A percentile compares a stretch with the other conserved stretches of the same genome.
Evolutionary conservation across 2,888 invertebrate species (phyloP).

Genomic region (Zaprionus lineosus): DNA sequence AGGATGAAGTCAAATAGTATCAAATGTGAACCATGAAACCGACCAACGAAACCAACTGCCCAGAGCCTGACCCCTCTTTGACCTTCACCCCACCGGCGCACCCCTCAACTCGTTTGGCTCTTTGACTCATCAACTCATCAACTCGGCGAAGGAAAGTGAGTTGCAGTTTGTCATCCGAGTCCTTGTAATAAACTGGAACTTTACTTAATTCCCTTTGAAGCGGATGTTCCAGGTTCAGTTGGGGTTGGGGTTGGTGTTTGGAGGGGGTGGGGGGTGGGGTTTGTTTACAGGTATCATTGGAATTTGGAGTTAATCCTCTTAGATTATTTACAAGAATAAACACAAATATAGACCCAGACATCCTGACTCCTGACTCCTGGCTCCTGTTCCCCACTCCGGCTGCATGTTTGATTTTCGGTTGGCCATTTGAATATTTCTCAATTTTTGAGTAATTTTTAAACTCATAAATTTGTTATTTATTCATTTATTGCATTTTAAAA

Average conservation of each 20-base stretch:
- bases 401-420: too few species aligned
- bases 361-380: too few species aligned
- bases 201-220: conserved; percentile 28
- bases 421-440: conserved; percentile 9
- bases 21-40: conserved; percentile 3
- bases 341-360: conserved; percentile 4
- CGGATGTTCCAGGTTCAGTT: conserved; percentile 15
- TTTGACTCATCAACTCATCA: not conserved
- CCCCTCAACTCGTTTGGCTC: too few species aligned
- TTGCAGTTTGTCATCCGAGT: conserved; percentile 33
- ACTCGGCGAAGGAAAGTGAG: conserved; percentile 33
- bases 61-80: too few species aligned
- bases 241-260: too few species aligned
- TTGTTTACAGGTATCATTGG: conserved; percentile 23
- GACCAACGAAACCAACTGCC: too few species aligned
- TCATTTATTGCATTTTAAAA: conserved; percentile 18
- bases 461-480: conserved; percentile 23
- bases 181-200: conserved; percentile 18
- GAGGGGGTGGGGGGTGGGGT: too few species aligned
- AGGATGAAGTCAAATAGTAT: conserved; percentile 18
- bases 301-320: conserved; percentile 22
- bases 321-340: conserved; percentile 13
- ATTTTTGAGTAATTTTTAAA: conserved; percentile 16
- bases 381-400: too few species aligned
- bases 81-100: too few species aligned